Conservation (phyloP, 2,797 vertebrate genomes). For the Uromys caudimaculatus region DNA sequence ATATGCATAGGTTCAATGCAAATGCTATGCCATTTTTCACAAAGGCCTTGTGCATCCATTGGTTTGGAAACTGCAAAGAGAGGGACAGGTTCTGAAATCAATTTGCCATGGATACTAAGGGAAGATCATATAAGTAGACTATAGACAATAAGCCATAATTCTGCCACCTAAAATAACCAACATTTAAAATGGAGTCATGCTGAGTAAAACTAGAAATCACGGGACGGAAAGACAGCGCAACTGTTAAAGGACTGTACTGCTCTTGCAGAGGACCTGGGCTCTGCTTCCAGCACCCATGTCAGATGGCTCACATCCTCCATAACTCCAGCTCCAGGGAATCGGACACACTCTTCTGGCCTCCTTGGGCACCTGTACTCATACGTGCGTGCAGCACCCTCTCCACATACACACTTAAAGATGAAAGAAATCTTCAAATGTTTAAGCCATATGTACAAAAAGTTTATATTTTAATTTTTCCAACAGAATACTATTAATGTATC, state of each 20-base stretch:
- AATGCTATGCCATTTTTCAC: background rate
- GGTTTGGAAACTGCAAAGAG: background rate
- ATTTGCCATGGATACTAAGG: background rate
- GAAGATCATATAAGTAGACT: background rate
- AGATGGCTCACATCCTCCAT: background rate
- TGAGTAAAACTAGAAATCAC: constrained; percentile 32
- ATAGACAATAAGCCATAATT: background rate
- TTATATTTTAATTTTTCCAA: constrained; percentile 18
- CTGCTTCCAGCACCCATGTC: background rate
- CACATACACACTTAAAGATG: background rate
- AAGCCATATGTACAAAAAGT: background rate
- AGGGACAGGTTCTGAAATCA: background rate
- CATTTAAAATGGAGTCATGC: background rate
- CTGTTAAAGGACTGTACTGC: background rate
- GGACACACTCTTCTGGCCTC: background rate
- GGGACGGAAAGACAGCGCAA: background rate
- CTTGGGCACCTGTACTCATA: background rate
- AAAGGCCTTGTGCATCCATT: background rate
- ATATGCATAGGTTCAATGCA: background rate
- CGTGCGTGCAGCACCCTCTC: background rate
- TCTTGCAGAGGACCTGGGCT: background rate
- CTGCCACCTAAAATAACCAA: background rate
- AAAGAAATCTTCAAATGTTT: background rate
- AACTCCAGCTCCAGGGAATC: background rate
- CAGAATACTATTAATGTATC: background rate